Base-by-base conservation (phyloP, 1,140 invertebrate species). In the Drosophila lowei region DNA sequence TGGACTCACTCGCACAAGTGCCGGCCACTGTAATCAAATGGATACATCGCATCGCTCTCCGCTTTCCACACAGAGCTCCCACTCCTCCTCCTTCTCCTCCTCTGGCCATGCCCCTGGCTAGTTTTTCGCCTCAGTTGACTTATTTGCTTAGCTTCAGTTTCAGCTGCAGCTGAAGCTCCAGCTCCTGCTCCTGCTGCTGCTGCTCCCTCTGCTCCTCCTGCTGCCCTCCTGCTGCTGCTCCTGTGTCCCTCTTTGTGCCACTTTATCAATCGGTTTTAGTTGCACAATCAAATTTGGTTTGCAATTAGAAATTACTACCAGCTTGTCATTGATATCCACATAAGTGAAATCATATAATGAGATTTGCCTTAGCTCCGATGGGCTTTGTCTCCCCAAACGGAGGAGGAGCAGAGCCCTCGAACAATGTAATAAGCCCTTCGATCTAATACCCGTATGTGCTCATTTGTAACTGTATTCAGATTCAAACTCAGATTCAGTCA, bases 251-350 rank as follows among this genome's bases (percentile, higher is more conserved):
- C 28, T 8, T 0, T 34, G n/a, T 53, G 44, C 30, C 21, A 25
- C 50, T 49, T 47, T 54, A 71, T 72, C 48, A 48, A 65, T 74
- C 34, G 49, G 48, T 25, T 66, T 59, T 44, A 66, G 63, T 72
- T 77, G 72, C 58, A 68, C 54, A 61, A 74, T 77, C 73, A 61
- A 77, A 81, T 81, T 74, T 62, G 68, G 54, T 23, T 65, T 49
- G 81, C 73, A 81, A 85, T 86, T 86, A 86, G 63, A 70, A 80
- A 77, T 80, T 57, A 64, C 57, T 16, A 46, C 21, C 13, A 38
- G 30, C 25, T 52, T 30, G 52, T 8, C 23, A 64, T 72, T 79
- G 63, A 68, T 53, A 64, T 30, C 44, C 34, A 30, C 46, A 42
- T 23, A 47, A 43, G 70, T 56, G 23, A 44, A 74, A 34, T 53